Percentiles rank a stretch among this genome's conserved stretches.
Conservation (phyloP, 2,113 vertebrate genomes). For the Oryzias curvinotus region DNA sequence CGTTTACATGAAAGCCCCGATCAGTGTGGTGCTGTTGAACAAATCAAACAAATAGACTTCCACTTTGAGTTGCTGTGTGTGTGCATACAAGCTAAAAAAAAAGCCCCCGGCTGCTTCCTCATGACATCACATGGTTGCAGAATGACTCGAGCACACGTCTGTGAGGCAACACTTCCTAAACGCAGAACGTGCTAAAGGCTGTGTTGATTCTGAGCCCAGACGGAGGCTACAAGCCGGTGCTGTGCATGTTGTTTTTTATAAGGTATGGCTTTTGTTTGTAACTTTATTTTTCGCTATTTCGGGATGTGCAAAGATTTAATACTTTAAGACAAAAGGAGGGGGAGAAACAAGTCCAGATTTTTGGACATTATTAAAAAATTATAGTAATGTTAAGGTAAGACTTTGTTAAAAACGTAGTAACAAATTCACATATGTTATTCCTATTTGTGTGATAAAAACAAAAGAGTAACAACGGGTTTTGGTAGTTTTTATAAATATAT, state of each 20-base stretch:
- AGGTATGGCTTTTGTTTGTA: neutral
- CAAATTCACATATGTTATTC: too few relatives aligned
- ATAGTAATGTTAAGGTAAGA: too few relatives aligned
- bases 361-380: too few relatives aligned
- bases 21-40: too few relatives aligned
- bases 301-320: too few relatives aligned
- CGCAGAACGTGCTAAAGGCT: constrained; percentile 1
- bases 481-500: too few relatives aligned
- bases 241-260: constrained; percentile 31
- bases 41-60: constrained; percentile 1
- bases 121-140: constrained; percentile 75
- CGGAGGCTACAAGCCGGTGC: constrained; percentile 1
- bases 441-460: too few relatives aligned
- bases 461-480: too few relatives aligned
- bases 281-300: too few relatives aligned
- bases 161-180: constrained; percentile 54
- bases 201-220: constrained; percentile 11
- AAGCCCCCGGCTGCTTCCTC: constrained; percentile 64
- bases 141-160: constrained; percentile 60
- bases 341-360: too few relatives aligned
- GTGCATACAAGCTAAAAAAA: neutral
- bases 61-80: neutral
- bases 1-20: neutral
- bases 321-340: too few relatives aligned
- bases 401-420: too few relatives aligned